Base-by-base conservation (phyloP, 2,888 invertebrate genomes). In the Coenonympha arcania region DNA sequence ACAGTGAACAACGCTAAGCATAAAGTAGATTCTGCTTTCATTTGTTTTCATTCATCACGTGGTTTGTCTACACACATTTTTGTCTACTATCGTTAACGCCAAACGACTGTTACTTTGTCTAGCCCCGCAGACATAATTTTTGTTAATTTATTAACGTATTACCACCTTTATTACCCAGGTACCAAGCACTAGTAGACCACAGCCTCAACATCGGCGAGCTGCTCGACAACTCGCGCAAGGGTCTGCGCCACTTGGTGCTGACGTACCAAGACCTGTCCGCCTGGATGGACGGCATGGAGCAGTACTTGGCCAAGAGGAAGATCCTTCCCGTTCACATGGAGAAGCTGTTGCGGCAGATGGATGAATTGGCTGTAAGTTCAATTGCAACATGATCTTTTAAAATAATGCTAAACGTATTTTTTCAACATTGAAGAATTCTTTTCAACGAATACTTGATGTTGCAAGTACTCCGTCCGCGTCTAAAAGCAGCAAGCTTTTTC, bases 201-300 rank as follows among this genome's bases (percentile, higher is more conserved):
- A 95, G 95, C 55, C 91, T 96, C 52, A 90, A 90, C 63, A 89
- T 95, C 44, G 95, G 95, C 4, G 89, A 91, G 31, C 87, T 97
- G 3, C 85, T 98, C 44, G 92, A 93, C 60, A 91, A 92, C 54
- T 95, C 96, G 0, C 90, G 95, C 59, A 93, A 94, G 75, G 95
- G 95, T 1, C 87, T 97, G n/a, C 90, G 96, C 2, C 95, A 96
- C 73, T 82, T 96, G 52, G 96, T 96, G 1, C 89, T 96, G 0
- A 95, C 95, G 0, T 96, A 96, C 75, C 96, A 97, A 84, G 95
- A 96, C 71, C 86, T 97, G 22, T 93, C 95, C n/a, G 93, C 92
- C 0, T 97, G 97, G 97, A 95, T 97, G 94, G 96, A 96, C 69
- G 88, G 88, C 63, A 95, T 95, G 92, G 96, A 97, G 66, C 90